phyloP scores from a whole-genome alignment of 2,888 invertebrate genomes.

The Eremobia ochroleuca region DNA sequence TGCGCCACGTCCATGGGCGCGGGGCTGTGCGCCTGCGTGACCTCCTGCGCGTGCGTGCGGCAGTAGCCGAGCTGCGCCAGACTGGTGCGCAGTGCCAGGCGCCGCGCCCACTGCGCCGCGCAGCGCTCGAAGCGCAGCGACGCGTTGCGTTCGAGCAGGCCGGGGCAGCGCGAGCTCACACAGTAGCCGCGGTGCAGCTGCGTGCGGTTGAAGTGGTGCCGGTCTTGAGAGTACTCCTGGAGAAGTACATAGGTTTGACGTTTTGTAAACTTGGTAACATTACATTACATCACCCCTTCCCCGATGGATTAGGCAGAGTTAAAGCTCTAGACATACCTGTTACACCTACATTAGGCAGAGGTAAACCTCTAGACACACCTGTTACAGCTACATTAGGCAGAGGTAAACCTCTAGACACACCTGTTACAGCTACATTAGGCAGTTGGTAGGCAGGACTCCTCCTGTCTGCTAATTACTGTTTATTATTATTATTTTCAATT shows the following conservation, averaged over 20 bases:
- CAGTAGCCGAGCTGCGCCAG: slow-evolving; percentile 75
- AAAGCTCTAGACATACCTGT: too few relatives aligned
- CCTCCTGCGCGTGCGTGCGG: slow-evolving; percentile 71
- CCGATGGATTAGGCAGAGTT: not conserved
- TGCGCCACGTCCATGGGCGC: slow-evolving; percentile 69
- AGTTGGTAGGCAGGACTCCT: not conserved
- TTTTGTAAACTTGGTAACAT: not conserved
- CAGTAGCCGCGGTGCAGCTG: slow-evolving; percentile 83
- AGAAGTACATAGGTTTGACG: not conserved
- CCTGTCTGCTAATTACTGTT: not conserved
- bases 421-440: too few relatives aligned
- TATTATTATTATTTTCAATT: too few relatives aligned
- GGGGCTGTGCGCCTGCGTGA: slow-evolving; percentile 57
- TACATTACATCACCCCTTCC: not conserved
- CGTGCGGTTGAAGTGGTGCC: slow-evolving; percentile 79
- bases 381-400: not conserved
- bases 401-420: not conserved
- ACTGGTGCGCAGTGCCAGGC: slow-evolving; percentile 66
- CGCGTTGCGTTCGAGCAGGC: slow-evolving; percentile 68
- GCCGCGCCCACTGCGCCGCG: slow-evolving; percentile 71
- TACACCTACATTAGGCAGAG: not conserved
- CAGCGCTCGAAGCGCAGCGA: slow-evolving; percentile 79
- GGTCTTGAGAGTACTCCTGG: slow-evolving; percentile 78
- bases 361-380: too few relatives aligned
- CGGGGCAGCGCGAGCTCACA: slow-evolving; percentile 79